Base-by-base conservation (phyloP, 2,888 invertebrate species). In the Meganola albula region DNA sequence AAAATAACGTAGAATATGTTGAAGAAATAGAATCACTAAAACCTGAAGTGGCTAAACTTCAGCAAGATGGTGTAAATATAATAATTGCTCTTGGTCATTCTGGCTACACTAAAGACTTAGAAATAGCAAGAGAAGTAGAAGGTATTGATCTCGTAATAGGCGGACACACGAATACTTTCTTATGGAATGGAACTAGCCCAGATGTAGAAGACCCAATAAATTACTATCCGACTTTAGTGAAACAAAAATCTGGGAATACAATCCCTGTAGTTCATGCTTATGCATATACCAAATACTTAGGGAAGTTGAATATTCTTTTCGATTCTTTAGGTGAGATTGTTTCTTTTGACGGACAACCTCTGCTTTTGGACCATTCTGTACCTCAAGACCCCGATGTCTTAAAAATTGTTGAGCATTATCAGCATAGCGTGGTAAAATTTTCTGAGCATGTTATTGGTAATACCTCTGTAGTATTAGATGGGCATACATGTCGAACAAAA, bases 41-140 rank as follows among this genome's bases (percentile, higher is more conserved):
- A 56, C 64, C 76, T 39, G 95, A 95, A 76, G 90, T 90, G 1
- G 77, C 79, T n/a, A 77, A 64, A 20, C 74, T 95, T 1, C 90
- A 90, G 58, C 63, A 65, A 0, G 58, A 87, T 34, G 94, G 93
- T 3, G 83, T 95, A 0, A 88, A 93, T n/a, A 93, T 96, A 31
- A 89, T 97, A 6, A 94, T 97, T 41, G 96, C 94, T 0, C 71
- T 97, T 14, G 97, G 97, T 0, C 97, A 97, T 76, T 94, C 96
- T 0, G 97, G 97, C 0, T 95, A 90, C 60, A 76, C 79, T 2
- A 89, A 88, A 44, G 97, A 97, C 63, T 79, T 90, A 63, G 84
- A 89, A 64, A 94, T 97, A 40, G 97, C 95, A 0, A 71, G 70
- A 31, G 83, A 91, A 46, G 93, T 95, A 4, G 91, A 91, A 9